Evolutionary conservation across 2,113 vertebrate species (phyloP), one percentile per base, ranked within the genome.

Genomic region (Ochotona curzoniae): DNA sequence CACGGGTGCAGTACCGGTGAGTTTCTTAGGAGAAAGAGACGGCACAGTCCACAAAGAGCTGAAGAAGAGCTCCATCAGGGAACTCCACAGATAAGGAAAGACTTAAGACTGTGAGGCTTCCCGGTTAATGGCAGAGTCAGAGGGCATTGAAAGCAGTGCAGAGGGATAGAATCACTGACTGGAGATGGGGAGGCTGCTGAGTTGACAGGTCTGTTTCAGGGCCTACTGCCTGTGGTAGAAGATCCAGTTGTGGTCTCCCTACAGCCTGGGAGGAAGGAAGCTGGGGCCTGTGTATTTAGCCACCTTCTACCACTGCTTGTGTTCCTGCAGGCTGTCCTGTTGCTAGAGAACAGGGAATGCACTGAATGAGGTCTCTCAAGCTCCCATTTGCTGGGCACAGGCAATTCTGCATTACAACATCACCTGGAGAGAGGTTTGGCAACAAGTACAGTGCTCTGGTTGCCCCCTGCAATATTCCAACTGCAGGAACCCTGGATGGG

Each of bases 321-420:
- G 32, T 23, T 88, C 32, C 10, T 7, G 6, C 73, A 75, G 67
- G 13, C 4, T 57, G 1, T 60, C 35, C 49, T 23, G 30, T 21
- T 23, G 21, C 54, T 67, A 51, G 26, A 49, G 25, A 25, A 44
- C 47, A 35, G 38, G 7, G 26, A n/a, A 5, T 67, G 44, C 12
- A 3, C 3, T 2, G 1, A 26, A 25, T 60, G 0, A 0, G 0
- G 32, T 12, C 71, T 74, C 6, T 30, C 3, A 71, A 47, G 20
- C 17, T 54, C 2, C 6, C 20, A 28, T 38, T 70, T 20, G 26
- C 28, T 28, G 38, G 69, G 44, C 78, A 73, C 21, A 89, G 79
- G 7, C 21, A 30, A 9, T 20, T 83, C 61, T 80, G 44, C 1
- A 9, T 51, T 17, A 54, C 3, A 10, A 44, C 3, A 30, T 21